These are phyloP conservation scores for Elgaria multicarinata DNA, from an alignment of 2,113 vertebrate genomes.

Conservation along the genomic window DNA sequence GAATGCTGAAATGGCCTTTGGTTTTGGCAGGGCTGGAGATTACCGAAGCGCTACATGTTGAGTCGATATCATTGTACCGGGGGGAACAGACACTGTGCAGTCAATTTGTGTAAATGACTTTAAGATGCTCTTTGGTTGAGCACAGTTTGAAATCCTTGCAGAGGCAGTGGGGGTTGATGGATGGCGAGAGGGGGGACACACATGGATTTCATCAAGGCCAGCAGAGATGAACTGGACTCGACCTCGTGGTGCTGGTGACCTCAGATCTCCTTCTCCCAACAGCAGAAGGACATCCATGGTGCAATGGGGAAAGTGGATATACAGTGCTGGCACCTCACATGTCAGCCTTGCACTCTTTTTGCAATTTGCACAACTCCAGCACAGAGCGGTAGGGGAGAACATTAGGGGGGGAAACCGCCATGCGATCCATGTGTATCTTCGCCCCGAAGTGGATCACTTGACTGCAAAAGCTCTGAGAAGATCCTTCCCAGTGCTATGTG, in stretches of 20 bases:
- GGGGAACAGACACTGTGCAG: not conserved
- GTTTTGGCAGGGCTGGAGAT: conserved; percentile 22
- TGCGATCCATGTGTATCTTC: too few species aligned
- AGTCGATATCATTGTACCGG: conserved; percentile 6
- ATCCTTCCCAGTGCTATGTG: not conserved
- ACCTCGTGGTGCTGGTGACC: not conserved
- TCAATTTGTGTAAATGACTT: conserved; percentile 47
- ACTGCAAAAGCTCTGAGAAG: not conserved
- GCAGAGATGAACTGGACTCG: not conserved
- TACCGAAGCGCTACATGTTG: conserved; percentile 34
- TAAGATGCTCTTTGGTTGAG: not conserved
- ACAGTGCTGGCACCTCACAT: too few species aligned
- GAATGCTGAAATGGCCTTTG: conserved; percentile 18
- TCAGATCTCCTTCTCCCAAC: not conserved
- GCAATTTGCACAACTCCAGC: not conserved
- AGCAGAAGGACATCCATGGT: not conserved
- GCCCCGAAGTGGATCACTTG: not conserved
- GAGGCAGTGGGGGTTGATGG: too few species aligned
- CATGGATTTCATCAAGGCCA: not conserved
- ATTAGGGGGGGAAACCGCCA: too few species aligned
- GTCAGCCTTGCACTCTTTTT: not conserved
- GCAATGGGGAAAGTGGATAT: not conserved
- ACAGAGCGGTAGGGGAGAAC: too few species aligned
- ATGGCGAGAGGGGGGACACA: not conserved
- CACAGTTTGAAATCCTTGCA: not conserved